Evolutionary conservation across 2,888 invertebrate species (phyloP).

Genomic region (Drosophila hamatofila): DNA sequence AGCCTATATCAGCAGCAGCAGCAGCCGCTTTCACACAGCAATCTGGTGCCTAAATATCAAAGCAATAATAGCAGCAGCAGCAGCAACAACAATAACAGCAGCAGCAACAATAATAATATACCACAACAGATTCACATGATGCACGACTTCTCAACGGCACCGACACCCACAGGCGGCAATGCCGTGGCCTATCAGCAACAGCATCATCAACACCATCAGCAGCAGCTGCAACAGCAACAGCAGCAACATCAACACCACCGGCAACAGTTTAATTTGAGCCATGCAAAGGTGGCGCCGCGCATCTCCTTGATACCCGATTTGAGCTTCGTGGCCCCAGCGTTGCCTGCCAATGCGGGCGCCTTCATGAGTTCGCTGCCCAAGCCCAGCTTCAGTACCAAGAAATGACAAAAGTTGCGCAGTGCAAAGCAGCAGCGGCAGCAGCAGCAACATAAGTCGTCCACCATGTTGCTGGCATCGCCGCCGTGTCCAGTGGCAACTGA

Average conservation of each 20-base stretch:
- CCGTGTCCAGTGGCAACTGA: slow-evolving; percentile 50
- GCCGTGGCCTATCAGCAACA: slow-evolving; percentile 56
- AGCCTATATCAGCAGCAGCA: slow-evolving; percentile 82
- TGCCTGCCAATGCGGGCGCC: slow-evolving; percentile 83
- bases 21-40: slow-evolving; percentile 63
- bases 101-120: slow-evolving; percentile 61
- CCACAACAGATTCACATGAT: slow-evolving; percentile 83
- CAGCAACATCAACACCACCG: slow-evolving; percentile 58
- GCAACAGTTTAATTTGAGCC: slow-evolving; percentile 78
- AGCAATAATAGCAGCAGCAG: slow-evolving; percentile 48
- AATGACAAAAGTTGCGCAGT: slow-evolving; percentile 84
- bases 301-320: slow-evolving; percentile 87
- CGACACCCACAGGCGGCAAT: slow-evolving; percentile 25
- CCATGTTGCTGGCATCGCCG: slow-evolving; percentile 33
- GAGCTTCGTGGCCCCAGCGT: slow-evolving; percentile 86
- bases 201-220: slow-evolving; percentile 54
- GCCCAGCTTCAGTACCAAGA: slow-evolving; percentile 82
- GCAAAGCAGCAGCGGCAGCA: slow-evolving; percentile 35
- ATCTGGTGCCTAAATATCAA: slow-evolving; percentile 68
- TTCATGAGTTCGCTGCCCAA: slow-evolving; percentile 83
- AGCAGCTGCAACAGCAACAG: slow-evolving; percentile 26
- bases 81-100: slow-evolving; percentile 52
- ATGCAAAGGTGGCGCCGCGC: slow-evolving; percentile 84
- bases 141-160: slow-evolving; percentile 83
- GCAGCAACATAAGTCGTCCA: slow-evolving; percentile 38